phyloP scores from a whole-genome alignment of 2,888 invertebrate genomes.

The Drosophila vallismaia region DNA sequence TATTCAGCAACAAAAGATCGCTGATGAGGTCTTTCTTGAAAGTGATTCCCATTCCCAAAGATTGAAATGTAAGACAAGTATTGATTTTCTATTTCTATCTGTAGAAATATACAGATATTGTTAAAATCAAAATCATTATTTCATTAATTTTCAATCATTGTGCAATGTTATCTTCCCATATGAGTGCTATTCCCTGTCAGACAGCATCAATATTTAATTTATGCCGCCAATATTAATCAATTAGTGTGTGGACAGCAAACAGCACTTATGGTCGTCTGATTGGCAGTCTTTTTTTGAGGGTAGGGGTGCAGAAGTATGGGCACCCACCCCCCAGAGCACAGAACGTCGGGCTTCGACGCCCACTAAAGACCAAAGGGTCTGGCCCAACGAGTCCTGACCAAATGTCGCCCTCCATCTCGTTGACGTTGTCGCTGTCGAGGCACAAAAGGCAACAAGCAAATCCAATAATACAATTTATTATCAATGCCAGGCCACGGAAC shows the following conservation, averaged over 20 bases:
- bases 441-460: slow-evolving; percentile 68
- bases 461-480: slow-evolving; percentile 76
- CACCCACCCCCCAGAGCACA: slow-evolving; percentile 9
- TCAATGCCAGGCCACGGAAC: slow-evolving; percentile 53
- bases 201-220: slow-evolving; percentile 47
- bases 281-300: slow-evolving; percentile 48
- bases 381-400: slow-evolving; percentile 42
- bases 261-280: slow-evolving; percentile 67
- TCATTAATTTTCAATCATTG: slow-evolving; percentile 39
- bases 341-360: slow-evolving; percentile 40
- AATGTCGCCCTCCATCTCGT: slow-evolving; percentile 42
- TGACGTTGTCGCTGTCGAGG: slow-evolving; percentile 25
- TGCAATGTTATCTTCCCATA: slow-evolving; percentile 6
- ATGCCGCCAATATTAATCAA: slow-evolving; percentile 68
- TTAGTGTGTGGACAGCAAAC: slow-evolving; percentile 66
- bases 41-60: background rate
- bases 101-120: background rate
- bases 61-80: background rate
- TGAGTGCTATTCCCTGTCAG: slow-evolving; percentile 22
- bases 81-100: background rate
- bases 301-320: background rate
- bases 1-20: slow-evolving; percentile 19
- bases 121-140: slow-evolving; percentile 12
- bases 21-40: slow-evolving; percentile 5
- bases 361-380: slow-evolving; percentile 28